Percentiles rank a stretch among this genome's conserved stretches.
Evolutionary conservation across 2,888 invertebrate genomes (phyloP).

Genomic region (Hydrotaea diabolus): DNA sequence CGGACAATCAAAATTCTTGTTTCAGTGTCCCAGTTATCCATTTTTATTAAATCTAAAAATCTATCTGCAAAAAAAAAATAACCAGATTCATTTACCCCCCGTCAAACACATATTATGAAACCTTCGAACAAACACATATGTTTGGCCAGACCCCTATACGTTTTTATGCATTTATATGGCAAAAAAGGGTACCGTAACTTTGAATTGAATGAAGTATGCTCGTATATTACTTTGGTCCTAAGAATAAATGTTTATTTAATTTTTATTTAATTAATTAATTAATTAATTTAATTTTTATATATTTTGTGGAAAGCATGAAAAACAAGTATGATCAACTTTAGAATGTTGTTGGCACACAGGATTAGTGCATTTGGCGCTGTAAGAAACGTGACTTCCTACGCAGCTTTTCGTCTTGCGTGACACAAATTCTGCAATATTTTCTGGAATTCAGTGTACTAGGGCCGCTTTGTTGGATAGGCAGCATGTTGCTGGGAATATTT

Average conservation of each 20-base stretch:
- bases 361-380: slow-evolving; percentile 10
- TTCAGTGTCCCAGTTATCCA: no score
- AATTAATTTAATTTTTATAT: background rate
- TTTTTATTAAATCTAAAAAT: no score
- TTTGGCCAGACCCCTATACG: slow-evolving; percentile 15
- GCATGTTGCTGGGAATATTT: no score
- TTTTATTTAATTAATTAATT: no score
- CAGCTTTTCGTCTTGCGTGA: slow-evolving; percentile 20
- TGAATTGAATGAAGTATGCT: background rate
- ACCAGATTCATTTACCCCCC: background rate
- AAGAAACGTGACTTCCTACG: slow-evolving; percentile 20
- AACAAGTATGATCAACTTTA: slow-evolving; percentile 22
- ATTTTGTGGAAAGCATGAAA: slow-evolving; percentile 10
- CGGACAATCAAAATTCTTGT: no score
- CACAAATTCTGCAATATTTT: slow-evolving; percentile 4
- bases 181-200: no score
- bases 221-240: background rate
- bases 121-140: slow-evolving; percentile 23
- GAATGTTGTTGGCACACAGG: slow-evolving; percentile 32
- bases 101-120: slow-evolving; percentile 25
- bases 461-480: background rate
- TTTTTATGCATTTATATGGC: slow-evolving; percentile 18
- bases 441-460: background rate
- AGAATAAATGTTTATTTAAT: no score
- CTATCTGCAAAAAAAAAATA: no score